Base-by-base conservation (phyloP, 2,797 vertebrate genomes). In the Lepus townsendii region DNA sequence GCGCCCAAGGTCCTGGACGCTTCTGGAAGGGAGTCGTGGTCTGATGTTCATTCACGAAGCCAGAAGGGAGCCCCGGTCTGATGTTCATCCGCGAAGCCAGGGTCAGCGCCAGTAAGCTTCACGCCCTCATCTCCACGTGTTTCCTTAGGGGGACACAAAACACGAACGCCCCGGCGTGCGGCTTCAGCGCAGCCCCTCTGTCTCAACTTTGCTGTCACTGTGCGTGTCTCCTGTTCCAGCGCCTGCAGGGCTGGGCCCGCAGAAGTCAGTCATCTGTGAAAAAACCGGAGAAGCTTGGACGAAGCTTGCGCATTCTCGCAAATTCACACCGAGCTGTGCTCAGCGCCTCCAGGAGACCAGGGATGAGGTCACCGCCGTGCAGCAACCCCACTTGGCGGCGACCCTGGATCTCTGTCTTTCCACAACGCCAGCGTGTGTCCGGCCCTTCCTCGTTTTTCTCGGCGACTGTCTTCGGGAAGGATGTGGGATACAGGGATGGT, bases 361-460 rank as follows among this genome's bases (percentile, higher is more conserved):
- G 63, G 90, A 82, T 94, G 96, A 96, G 82, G 85, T 95, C 97
- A 95, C 5, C 19, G 54, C 7, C 38, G 13, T 92, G 95, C 87
- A 95, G 91, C 94, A 97, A 90, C 89, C 63, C 68, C 7, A 17
- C 76, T 95, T 93, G 95, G 95, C 84, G 89, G 57, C 86, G 82
- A 72, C 1, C 76, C 63, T 0, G 22, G 8, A 26, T 71, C 73
- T 65, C 83, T 87, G 76, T 72, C 78, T 79, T 78, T 92, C 32
- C 7, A 83, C 86, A 83, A 71, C 73, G 2, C 73, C 82, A 90
- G 71, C 27, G 4, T 42, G 63, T 20, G 42, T 42, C 90, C 76
- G 92, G 52, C 26, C 52, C 80, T 78, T 13, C 13, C 16, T 20
- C 17, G 52, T 9, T 24, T 5, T 54, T 30, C 73, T 66, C 13